phyloP scores from a whole-genome alignment of 2,888 invertebrate genomes.

The Epirrhoe tristata region DNA sequence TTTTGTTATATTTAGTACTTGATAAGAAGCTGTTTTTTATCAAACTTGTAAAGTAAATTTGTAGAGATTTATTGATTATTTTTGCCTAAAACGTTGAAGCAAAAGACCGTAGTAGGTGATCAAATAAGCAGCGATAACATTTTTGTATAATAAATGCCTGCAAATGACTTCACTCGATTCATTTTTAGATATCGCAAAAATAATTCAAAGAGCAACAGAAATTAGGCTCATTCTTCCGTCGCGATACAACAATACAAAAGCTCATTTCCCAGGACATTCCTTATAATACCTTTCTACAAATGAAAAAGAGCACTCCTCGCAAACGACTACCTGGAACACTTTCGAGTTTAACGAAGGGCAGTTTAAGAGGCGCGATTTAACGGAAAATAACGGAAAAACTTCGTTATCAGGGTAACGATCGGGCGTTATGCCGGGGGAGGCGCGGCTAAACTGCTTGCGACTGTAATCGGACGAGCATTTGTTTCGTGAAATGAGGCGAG shows the following conservation, averaged over 20 bases:
- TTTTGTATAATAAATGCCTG: neutral
- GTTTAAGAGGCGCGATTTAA: slow-evolving; percentile 77
- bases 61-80: too few species aligned
- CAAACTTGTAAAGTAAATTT: too few species aligned
- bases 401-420: slow-evolving; percentile 78
- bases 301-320: slow-evolving; percentile 73
- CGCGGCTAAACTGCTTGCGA: slow-evolving; percentile 28
- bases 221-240: slow-evolving; percentile 46
- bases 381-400: slow-evolving; percentile 65
- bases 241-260: slow-evolving; percentile 61
- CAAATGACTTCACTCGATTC: neutral
- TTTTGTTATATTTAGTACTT: neutral
- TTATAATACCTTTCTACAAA: slow-evolving; percentile 67
- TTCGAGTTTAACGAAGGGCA: slow-evolving; percentile 71
- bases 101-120: too few species aligned
- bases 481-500: slow-evolving; percentile 45
- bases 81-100: too few species aligned
- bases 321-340: slow-evolving; percentile 80
- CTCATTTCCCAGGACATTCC: slow-evolving; percentile 58
- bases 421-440: slow-evolving; percentile 49
- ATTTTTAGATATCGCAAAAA: slow-evolving; percentile 24
- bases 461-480: slow-evolving; percentile 39
- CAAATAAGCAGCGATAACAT: too few species aligned
- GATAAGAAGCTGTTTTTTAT: neutral
- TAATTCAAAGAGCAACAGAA: slow-evolving; percentile 36